Evolutionary conservation across 2,888 invertebrate species (phyloP).

Genomic region (Griposia aprilina): DNA sequence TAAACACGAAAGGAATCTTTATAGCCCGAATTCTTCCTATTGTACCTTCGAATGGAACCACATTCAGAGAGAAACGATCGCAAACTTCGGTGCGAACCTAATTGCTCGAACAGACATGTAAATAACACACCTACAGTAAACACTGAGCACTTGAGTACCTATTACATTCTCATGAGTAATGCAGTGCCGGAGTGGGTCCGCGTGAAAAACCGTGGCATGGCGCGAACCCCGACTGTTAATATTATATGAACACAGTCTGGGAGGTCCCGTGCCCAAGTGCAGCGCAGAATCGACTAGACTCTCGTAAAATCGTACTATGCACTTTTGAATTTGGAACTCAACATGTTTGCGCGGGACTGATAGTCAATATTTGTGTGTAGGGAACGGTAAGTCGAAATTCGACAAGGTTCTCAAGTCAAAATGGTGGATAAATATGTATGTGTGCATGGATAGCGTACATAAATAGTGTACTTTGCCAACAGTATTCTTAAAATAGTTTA

Average conservation of each 20-base stretch:
- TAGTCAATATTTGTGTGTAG: conserved; percentile 79
- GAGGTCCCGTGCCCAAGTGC: conserved; percentile 73
- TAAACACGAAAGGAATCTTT: conserved; percentile 51
- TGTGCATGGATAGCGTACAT: conserved; percentile 1
- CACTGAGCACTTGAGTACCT: conserved; percentile 84
- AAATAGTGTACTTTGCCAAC: not conserved
- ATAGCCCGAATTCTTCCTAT: conserved; percentile 36
- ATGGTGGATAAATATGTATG: conserved; percentile 30
- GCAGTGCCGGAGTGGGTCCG: conserved; percentile 82
- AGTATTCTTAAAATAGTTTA: not conserved
- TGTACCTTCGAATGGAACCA: conserved; percentile 33
- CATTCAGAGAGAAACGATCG: conserved; percentile 46
- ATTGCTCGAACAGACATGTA: conserved; percentile 82
- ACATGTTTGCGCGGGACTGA: conserved; percentile 82
- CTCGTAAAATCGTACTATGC: conserved; percentile 81
- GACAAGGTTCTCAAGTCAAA: conserved; percentile 41
- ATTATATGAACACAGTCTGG: conserved; percentile 86
- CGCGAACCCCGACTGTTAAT: conserved; percentile 81
- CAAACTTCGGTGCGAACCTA: conserved; percentile 70
- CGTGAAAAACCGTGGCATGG: conserved; percentile 86
- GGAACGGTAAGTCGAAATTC: conserved; percentile 63
- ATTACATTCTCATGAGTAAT: conserved; percentile 88
- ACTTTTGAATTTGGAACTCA: conserved; percentile 81
- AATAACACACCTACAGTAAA: conserved; percentile 81
- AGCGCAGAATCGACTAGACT: conserved; percentile 82